Percentiles rank a stretch among this genome's conserved stretches.
phyloP scores from a whole-genome alignment of 1,140 invertebrate species.

The Drosophila burlai region DNA sequence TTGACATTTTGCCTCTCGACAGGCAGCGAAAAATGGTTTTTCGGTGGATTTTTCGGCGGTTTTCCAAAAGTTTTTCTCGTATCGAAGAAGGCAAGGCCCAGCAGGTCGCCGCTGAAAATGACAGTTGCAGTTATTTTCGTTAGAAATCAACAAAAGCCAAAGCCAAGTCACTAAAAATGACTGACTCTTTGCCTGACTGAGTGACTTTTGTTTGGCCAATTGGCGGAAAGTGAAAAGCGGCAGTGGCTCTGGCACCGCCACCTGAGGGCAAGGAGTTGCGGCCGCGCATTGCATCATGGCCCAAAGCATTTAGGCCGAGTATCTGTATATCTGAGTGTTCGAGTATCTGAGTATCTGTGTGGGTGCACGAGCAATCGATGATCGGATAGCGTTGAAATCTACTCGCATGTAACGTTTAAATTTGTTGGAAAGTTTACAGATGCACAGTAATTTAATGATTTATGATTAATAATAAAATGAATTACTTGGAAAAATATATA shows the following conservation, averaged over 20 bases:
- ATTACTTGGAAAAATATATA: not conserved
- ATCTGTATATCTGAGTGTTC: not conserved
- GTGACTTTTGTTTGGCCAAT: conserved; percentile 67
- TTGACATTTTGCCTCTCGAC: conserved; percentile 78
- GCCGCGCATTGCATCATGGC: conserved; percentile 53
- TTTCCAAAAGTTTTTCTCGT: conserved; percentile 34
- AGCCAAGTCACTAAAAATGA: conserved; percentile 69
- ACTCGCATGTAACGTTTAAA: conserved; percentile 83
- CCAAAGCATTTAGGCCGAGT: conserved; percentile 27
- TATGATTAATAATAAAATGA: not conserved
- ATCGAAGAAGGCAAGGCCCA: conserved; percentile 72
- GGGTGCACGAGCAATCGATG: conserved; percentile 75
- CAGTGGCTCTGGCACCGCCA: conserved; percentile 18
- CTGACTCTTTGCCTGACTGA: conserved; percentile 65
- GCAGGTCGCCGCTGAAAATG: conserved; percentile 80
- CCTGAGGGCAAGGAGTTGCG: conserved; percentile 77
- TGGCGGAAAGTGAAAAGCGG: conserved; percentile 63
- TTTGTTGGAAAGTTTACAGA: conserved; percentile 55
- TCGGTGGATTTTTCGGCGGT: conserved; percentile 10
- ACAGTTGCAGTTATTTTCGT: conserved; percentile 81
- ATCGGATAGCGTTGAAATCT: conserved; percentile 79
- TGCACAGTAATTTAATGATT: not conserved
- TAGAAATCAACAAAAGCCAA: conserved; percentile 61
- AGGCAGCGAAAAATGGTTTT: conserved; percentile 56
- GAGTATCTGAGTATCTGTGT: conserved; percentile 52